Conservation (phyloP, 1,140 invertebrate genomes). For the Zaprionus capensis region DNA sequence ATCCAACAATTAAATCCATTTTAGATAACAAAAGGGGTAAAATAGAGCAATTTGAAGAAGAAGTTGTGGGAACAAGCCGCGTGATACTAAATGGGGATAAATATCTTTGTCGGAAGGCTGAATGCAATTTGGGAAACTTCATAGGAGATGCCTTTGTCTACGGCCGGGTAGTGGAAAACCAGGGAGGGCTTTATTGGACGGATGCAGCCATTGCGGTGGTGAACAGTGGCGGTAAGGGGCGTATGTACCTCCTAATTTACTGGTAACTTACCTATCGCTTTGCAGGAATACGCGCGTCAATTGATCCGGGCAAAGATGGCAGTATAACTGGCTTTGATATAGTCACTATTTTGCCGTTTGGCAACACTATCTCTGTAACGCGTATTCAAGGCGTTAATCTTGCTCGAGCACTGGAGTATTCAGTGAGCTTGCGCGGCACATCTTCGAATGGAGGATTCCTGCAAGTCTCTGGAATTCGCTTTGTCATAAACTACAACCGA, state of each 20-base stretch:
- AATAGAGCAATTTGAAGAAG: conserved; percentile 85
- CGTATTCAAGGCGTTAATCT: conserved; percentile 85
- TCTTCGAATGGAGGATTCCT: conserved; percentile 86
- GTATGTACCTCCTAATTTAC: not conserved
- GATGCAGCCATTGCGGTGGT: conserved; percentile 90
- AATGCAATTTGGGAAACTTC: conserved; percentile 95
- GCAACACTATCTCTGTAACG: conserved; percentile 85
- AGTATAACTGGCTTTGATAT: conserved; percentile 65
- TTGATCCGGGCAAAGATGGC: conserved; percentile 52
- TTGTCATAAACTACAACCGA: conserved; percentile 85
- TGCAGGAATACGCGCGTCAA: conserved; percentile 63
- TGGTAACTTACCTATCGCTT: not conserved
- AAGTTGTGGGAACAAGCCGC: conserved; percentile 87
- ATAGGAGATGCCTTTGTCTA: conserved; percentile 89
- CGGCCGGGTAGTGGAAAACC: conserved; percentile 84
- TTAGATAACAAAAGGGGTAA: conserved; percentile 86
- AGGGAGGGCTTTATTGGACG: conserved; percentile 87
- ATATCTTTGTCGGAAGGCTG: conserved; percentile 86
- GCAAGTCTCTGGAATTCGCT: conserved; percentile 86
- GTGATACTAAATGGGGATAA: conserved; percentile 87
- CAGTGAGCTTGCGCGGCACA: conserved; percentile 84
- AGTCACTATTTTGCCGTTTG: conserved; percentile 86
- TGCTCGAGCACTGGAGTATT: conserved; percentile 85
- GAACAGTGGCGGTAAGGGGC: conserved; percentile 87
- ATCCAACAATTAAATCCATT: conserved; percentile 87